A percentile compares a stretch with the other conserved stretches of the same genome.
phyloP scores from a whole-genome alignment of 2,888 invertebrate genomes.

The Mesoligia furuncula region DNA sequence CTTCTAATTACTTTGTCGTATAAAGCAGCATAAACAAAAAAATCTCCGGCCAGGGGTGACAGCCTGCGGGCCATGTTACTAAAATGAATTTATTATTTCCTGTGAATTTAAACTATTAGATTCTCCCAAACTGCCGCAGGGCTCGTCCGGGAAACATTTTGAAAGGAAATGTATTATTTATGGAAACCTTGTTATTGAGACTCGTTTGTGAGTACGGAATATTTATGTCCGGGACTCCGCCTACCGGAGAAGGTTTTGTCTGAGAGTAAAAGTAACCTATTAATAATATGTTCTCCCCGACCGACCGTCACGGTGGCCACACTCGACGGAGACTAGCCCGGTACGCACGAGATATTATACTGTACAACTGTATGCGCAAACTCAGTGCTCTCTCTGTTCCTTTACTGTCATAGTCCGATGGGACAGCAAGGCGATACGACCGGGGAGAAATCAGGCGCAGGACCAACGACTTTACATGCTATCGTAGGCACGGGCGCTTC shows the following conservation, averaged over 20 bases:
- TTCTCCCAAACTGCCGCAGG: constrained; percentile 1
- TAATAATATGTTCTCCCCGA: not conserved
- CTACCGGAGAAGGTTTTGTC: not conserved
- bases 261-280: not conserved
- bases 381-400: too few species aligned
- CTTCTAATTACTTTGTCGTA: not conserved
- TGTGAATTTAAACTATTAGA: constrained; percentile 34
- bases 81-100: constrained; percentile 41
- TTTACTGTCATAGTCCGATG: too few species aligned
- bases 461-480: too few species aligned
- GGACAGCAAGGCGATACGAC: too few species aligned
- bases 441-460: too few species aligned
- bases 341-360: too few species aligned
- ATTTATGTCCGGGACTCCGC: not conserved
- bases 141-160: not conserved
- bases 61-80: not conserved
- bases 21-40: not conserved
- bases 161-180: constrained; percentile 7
- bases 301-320: not conserved
- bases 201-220: constrained; percentile 12
- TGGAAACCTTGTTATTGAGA: not conserved
- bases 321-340: not conserved
- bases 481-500: too few species aligned
- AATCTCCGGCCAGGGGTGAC: too few species aligned
- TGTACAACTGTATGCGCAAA: too few species aligned